These are phyloP conservation scores for Sphaeramia orbicularis DNA, from an alignment of 2,797 vertebrate species.

Conservation along the genomic window DNA sequence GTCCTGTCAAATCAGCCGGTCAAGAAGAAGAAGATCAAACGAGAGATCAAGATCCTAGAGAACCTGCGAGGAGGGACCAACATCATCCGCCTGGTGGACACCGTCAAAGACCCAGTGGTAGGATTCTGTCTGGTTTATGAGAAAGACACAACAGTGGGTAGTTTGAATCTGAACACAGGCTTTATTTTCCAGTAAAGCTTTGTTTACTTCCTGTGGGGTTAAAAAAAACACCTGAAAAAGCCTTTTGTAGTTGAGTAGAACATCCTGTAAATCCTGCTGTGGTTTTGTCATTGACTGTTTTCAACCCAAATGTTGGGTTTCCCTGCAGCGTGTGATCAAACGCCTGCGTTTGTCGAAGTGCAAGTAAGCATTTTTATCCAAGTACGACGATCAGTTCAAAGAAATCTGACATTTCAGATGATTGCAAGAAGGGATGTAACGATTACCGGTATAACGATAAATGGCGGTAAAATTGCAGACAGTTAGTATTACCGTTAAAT, in stretches of 20 bases:
- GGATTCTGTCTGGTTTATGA: too few relatives aligned
- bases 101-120: constrained; percentile 99
- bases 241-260: too few relatives aligned
- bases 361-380: constrained; percentile 11
- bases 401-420: background rate
- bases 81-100: constrained; percentile 98
- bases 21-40: constrained; percentile 99
- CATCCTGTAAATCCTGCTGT: too few relatives aligned
- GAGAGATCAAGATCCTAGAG: constrained; percentile 99
- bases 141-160: too few relatives aligned
- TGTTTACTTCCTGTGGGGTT: too few relatives aligned
- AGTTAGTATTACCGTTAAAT: too few relatives aligned
- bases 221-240: too few relatives aligned
- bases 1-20: constrained; percentile 87
- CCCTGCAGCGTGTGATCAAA: constrained; percentile 16
- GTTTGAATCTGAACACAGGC: too few relatives aligned
- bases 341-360: constrained; percentile 3
- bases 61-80: constrained; percentile 98
- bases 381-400: background rate
- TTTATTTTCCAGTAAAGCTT: background rate
- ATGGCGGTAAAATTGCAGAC: too few relatives aligned
- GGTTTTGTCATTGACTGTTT: background rate
- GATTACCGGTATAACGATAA: too few relatives aligned
- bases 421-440: too few relatives aligned
- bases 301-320: background rate